Conservation (phyloP, 2,113 vertebrate species). For the Dasyornis broadbenti region DNA sequence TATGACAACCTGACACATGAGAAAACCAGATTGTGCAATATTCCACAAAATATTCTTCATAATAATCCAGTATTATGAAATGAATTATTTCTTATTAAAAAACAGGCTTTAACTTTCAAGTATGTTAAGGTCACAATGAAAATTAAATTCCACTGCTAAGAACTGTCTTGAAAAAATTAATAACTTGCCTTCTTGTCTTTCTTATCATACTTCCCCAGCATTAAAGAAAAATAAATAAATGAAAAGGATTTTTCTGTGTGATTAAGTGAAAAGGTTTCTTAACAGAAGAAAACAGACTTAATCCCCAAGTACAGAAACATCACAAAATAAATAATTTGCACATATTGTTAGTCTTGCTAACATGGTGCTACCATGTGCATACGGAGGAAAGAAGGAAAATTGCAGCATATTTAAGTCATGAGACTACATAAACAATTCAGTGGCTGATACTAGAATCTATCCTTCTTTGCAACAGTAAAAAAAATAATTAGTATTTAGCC, state of each 20-base stretch:
- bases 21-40: not conserved
- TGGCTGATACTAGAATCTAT: not conserved
- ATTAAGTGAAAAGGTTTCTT: not conserved
- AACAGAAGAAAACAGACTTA: not conserved
- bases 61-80: not conserved
- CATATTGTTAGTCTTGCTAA: not conserved
- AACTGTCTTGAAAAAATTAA: not conserved
- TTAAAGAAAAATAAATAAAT: not conserved
- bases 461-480: not conserved
- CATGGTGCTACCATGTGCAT: accelerated
- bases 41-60: not conserved
- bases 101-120: not conserved
- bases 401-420: not conserved
- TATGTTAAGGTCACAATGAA: not conserved
- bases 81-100: not conserved
- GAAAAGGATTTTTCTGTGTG: not conserved
- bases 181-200: not conserved
- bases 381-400: not conserved
- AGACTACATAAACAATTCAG: not conserved
- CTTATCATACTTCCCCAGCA: not conserved
- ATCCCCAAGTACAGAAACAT: not conserved
- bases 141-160: not conserved
- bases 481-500: not conserved
- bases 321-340: not conserved
- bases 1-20: not conserved